Evolutionary conservation across 2,888 invertebrate species (phyloP).

Genomic region (Scaptomyza reducta): DNA sequence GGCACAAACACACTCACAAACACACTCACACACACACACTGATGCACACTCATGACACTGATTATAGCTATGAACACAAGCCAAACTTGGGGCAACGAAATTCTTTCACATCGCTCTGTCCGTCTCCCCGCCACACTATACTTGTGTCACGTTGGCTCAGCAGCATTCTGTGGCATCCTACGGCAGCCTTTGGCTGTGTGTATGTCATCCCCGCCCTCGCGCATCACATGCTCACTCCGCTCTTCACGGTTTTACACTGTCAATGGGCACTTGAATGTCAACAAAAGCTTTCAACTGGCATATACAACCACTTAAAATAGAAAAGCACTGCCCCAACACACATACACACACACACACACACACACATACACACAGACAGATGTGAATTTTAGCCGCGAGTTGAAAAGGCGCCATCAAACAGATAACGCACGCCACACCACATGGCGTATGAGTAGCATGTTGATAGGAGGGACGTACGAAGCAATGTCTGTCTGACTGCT

Average conservation of each 20-base stretch:
- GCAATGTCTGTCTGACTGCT: slow-evolving; percentile 6
- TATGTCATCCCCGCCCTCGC: neutral
- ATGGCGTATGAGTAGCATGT: slow-evolving; percentile 56
- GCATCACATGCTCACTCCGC: neutral
- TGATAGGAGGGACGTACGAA: slow-evolving; percentile 1
- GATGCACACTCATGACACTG: slow-evolving; percentile 50
- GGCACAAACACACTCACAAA: slow-evolving; percentile 16
- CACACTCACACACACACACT: slow-evolving; percentile 14
- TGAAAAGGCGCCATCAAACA: slow-evolving; percentile 53
- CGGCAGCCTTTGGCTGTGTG: neutral
- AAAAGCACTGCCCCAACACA: slow-evolving; percentile 51
- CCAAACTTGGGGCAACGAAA: slow-evolving; percentile 23
- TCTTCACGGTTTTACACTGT: slow-evolving; percentile 70
- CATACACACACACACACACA: slow-evolving; percentile 17
- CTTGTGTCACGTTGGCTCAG: neutral
- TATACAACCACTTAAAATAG: slow-evolving; percentile 78
- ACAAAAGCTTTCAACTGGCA: slow-evolving; percentile 77
- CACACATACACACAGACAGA: slow-evolving; percentile 1
- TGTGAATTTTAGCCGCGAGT: slow-evolving; percentile 61
- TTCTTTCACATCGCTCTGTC: slow-evolving; percentile 41
- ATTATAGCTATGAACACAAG: slow-evolving; percentile 58
- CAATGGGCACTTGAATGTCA: slow-evolving; percentile 78
- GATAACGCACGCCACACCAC: slow-evolving; percentile 30
- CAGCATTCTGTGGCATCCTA: neutral
- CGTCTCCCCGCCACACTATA: neutral